These are phyloP conservation scores for Matsumurasca onukii DNA, from an alignment of 1,140 invertebrate species.

Conservation along the genomic window DNA sequence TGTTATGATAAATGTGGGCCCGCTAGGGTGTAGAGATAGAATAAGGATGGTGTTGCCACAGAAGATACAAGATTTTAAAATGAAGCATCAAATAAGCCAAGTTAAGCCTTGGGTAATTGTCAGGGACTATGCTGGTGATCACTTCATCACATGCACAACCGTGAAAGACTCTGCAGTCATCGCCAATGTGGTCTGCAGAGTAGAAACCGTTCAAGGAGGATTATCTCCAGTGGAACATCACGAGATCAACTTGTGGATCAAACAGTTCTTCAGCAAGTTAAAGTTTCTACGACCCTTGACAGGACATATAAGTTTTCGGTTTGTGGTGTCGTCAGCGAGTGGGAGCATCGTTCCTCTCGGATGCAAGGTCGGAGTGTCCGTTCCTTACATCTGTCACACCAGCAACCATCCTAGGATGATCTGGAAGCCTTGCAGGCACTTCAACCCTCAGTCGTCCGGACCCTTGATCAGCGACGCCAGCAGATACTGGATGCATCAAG, in stretches of 20 bases:
- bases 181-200: slow-evolving; percentile 73
- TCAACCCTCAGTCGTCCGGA: slow-evolving; percentile 54
- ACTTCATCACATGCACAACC: slow-evolving; percentile 76
- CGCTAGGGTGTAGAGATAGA: slow-evolving; percentile 66
- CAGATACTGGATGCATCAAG: slow-evolving; percentile 55
- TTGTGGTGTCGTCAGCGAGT: slow-evolving; percentile 52
- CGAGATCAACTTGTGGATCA: slow-evolving; percentile 69
- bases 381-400: slow-evolving; percentile 75
- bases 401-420: slow-evolving; percentile 62
- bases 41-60: slow-evolving; percentile 65
- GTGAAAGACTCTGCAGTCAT: slow-evolving; percentile 71
- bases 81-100: slow-evolving; percentile 51
- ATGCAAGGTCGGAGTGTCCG: slow-evolving; percentile 69
- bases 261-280: slow-evolving; percentile 64
- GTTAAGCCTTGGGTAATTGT: slow-evolving; percentile 75
- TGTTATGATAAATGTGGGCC: slow-evolving; percentile 69
- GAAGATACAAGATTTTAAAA: slow-evolving; percentile 55
- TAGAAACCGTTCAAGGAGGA: slow-evolving; percentile 63
- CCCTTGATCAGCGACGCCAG: slow-evolving; percentile 50
- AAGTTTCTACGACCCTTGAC: slow-evolving; percentile 62
- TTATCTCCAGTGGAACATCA: slow-evolving; percentile 65
- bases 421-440: slow-evolving; percentile 62
- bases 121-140: slow-evolving; percentile 68
- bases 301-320: slow-evolving; percentile 73
- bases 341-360: slow-evolving; percentile 59